These are phyloP conservation scores for Drosophila mulleri DNA, from an alignment of 2,888 invertebrate species.

Conservation along the genomic window DNA sequence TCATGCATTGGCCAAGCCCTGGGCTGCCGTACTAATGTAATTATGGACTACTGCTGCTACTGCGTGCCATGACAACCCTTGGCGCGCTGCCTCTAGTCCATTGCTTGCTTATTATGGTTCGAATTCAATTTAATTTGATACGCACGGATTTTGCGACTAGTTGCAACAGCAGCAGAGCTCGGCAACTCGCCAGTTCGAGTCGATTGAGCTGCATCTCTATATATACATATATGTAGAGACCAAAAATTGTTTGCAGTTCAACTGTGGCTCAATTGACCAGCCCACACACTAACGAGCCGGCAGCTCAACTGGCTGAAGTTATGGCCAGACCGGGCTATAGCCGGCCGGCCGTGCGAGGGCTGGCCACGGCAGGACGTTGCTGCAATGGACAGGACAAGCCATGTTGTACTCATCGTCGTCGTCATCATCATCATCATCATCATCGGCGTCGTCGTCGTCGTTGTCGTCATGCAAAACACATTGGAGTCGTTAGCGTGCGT, in stretches of 20 bases:
- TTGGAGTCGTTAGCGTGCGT: slow-evolving; percentile 74
- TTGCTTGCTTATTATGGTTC: slow-evolving; percentile 64
- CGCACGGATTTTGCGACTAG: slow-evolving; percentile 62
- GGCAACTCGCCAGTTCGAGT: slow-evolving; percentile 2
- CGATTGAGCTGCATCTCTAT: slow-evolving; percentile 22
- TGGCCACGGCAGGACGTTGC: neutral
- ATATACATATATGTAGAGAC: neutral
- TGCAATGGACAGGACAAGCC: slow-evolving; percentile 38
- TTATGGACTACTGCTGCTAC: slow-evolving; percentile 67
- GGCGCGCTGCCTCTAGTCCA: slow-evolving; percentile 1
- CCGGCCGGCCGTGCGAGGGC: neutral
- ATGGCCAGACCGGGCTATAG: slow-evolving; percentile 26
- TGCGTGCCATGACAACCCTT: slow-evolving; percentile 57
- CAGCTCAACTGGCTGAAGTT: slow-evolving; percentile 37
- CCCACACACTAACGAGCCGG: slow-evolving; percentile 48
- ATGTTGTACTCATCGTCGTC: slow-evolving; percentile 49
- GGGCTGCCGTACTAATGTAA: slow-evolving; percentile 70
- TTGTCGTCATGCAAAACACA: slow-evolving; percentile 69
- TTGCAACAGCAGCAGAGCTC: slow-evolving; percentile 5
- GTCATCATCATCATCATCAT: slow-evolving; percentile 50
- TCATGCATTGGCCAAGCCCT: slow-evolving; percentile 57
- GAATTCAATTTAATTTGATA: slow-evolving; percentile 77
- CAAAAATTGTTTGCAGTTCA: slow-evolving; percentile 74
- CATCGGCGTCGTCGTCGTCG: slow-evolving; percentile 38
- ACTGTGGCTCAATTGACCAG: slow-evolving; percentile 74